Percentiles rank a stretch among this genome's conserved stretches.
These are phyloP conservation scores for Campylomormyrus numenius DNA, from an alignment of 2,113 vertebrate genomes.

Conservation along the genomic window DNA sequence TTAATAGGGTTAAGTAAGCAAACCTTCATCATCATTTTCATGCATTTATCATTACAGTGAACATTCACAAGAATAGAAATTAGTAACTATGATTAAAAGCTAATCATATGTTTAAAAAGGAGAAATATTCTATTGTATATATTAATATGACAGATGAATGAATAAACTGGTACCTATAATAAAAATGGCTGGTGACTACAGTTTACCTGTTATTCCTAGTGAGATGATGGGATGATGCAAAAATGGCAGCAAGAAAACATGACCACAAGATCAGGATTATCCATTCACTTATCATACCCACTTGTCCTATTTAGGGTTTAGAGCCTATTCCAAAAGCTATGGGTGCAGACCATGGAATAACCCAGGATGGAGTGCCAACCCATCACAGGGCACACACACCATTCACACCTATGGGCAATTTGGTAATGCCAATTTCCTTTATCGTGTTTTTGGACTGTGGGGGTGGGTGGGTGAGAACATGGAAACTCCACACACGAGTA, in stretches of 20 bases:
- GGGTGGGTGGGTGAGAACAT: neutral
- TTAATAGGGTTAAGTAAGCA: neutral
- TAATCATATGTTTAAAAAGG: neutral
- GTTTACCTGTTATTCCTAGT: neutral
- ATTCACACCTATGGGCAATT: neutral
- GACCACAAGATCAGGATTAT: neutral
- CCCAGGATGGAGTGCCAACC: neutral
- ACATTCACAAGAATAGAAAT: neutral
- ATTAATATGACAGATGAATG: neutral
- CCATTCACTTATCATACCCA: neutral
- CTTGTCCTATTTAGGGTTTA: neutral
- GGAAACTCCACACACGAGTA: neutral
- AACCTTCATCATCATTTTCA: neutral
- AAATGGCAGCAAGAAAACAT: neutral
- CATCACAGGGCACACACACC: neutral
- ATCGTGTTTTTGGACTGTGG: neutral
- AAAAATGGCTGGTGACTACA: neutral
- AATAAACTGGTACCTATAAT: neutral
- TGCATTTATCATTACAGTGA: neutral
- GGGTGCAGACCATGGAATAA: neutral
- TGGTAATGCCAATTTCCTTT: neutral
- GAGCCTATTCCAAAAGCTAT: neutral
- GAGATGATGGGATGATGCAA: neutral
- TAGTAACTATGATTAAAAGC: neutral
- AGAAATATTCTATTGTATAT: neutral